These are phyloP conservation scores for Hypsibius dujardini DNA, from an alignment of 1,140 invertebrate species.

Conservation along the genomic window DNA sequence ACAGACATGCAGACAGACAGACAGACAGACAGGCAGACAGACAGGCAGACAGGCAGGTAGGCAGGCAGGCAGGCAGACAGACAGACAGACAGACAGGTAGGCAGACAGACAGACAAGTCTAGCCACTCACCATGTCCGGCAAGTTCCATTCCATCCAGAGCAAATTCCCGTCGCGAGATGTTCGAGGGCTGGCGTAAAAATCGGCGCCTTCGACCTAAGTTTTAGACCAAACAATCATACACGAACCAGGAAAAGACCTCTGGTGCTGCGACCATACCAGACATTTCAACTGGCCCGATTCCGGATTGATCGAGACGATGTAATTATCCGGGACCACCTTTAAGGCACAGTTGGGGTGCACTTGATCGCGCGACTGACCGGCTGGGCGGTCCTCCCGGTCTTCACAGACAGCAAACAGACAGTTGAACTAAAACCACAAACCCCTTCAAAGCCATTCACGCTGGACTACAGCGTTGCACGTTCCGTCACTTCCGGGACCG, in stretches of 20 bases:
- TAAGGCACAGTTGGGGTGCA: background rate
- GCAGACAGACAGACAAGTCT: too few species aligned
- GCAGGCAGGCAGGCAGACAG: too few species aligned
- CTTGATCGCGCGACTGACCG: background rate
- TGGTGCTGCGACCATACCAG: background rate
- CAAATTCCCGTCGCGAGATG: background rate
- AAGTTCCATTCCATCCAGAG: constrained; percentile 16
- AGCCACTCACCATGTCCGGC: background rate
- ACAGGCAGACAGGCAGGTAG: too few species aligned
- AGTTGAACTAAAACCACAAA: background rate
- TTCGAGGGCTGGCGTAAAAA: constrained; percentile 8
- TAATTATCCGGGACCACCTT: constrained; percentile 11
- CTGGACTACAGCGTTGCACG: too few species aligned
- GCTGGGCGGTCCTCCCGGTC: background rate
- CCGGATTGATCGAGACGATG: background rate
- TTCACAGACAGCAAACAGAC: constrained; percentile 9
- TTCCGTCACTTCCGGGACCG: too few species aligned
- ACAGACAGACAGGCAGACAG: too few species aligned
- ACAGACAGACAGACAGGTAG: too few species aligned
- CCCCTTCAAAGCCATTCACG: too few species aligned
- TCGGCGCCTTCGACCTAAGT: constrained; percentile 2
- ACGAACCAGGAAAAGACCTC: too few species aligned
- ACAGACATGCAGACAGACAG: too few species aligned
- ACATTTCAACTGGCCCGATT: background rate
- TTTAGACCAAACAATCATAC: too few species aligned